Base-by-base conservation (phyloP, 2,113 vertebrate genomes). In the Cebidichthys violaceus region DNA sequence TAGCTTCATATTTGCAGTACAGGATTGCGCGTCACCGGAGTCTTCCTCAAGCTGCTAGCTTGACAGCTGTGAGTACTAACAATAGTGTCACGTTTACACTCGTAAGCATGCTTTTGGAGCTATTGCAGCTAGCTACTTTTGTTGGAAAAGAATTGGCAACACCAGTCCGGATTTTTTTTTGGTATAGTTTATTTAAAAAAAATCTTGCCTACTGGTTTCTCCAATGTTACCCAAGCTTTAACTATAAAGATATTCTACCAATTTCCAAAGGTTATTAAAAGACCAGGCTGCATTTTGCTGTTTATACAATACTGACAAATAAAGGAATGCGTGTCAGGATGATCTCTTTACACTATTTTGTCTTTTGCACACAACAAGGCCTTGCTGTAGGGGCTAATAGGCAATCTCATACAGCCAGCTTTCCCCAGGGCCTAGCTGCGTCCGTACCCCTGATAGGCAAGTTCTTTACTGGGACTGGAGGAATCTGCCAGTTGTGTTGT, bases 401-500 rank as follows among this genome's bases (percentile, higher is more conserved):
- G 22, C 47, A 33, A 9, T 66, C 39, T 75, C n/a, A 17, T 57
- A 41, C 27, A 66, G 24, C 15, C 55, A 22, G 41, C 4, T 17
- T 33, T 69, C 80, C 71, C 72, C 24, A 43, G 39, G 70, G 68
- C 81, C 41, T 11, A n/a, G 37, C 20, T 41, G 59, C 39, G 62
- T 47, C 75, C 39, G 14, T 73, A 61, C 62, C 52, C 59, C 77
- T 72, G 50, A 61, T 60, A 77, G 54, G 64, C 18, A n/a, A 64
- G 47, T 7, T 37, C 69, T 81, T 70, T 43, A 77, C 24, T 9
- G 5, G 20, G 18, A 86, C 65, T 39, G 62, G 47, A 77, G 55
- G 66, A 82, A 77, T 70, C 62, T 62, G 77, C 62, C 83, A 43
- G 64, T 55, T 55, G 69, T 79, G 77, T 77, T 82, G 73, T 87